Conservation (phyloP, 2,113 vertebrate species). For the Acanthisitta chloris region DNA sequence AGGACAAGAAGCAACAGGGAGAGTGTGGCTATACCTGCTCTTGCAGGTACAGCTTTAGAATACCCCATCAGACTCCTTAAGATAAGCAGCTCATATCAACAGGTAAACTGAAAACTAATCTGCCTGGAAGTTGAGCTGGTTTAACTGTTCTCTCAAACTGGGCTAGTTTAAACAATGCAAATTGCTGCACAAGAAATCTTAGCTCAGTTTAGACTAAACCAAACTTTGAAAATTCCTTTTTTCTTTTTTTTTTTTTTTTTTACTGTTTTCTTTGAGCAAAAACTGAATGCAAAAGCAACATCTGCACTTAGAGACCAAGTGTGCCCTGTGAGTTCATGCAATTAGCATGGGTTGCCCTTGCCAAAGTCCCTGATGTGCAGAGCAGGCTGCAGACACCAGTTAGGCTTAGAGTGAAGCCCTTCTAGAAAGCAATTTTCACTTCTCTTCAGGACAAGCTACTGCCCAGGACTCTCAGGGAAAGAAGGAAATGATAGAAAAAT, state of each 20-base stretch:
- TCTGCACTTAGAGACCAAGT: not conserved
- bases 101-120: not conserved
- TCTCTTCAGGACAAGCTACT: not conserved
- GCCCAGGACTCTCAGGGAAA: not conserved
- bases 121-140: not conserved
- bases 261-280: not conserved
- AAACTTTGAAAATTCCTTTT: not conserved
- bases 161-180: not conserved
- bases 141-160: not conserved
- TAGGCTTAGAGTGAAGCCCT: not conserved
- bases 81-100: not conserved
- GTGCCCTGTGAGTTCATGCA: not conserved
- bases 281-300: not conserved
- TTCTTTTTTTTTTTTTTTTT: too few species aligned
- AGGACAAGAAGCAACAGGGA: not conserved
- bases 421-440: not conserved
- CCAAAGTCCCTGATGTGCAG: not conserved
- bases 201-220: not conserved
- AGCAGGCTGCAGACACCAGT: not conserved
- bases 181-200: not conserved
- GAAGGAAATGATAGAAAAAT: not conserved
- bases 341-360: not conserved
- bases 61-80: not conserved
- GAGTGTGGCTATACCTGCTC: not conserved
- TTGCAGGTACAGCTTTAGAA: not conserved